These are phyloP conservation scores for Drosophila fungiperda DNA, from an alignment of 2,888 invertebrate species.

Conservation along the genomic window DNA sequence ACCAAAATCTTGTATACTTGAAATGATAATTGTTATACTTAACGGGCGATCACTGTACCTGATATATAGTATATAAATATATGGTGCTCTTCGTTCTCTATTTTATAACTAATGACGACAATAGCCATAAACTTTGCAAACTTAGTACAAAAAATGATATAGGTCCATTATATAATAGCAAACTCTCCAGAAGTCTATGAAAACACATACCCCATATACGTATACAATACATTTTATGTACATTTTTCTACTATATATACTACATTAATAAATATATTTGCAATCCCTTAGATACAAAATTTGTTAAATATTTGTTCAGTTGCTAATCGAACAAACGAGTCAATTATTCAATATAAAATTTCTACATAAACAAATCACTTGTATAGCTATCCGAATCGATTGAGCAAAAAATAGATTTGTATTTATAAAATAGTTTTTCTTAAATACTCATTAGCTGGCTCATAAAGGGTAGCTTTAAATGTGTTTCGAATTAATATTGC, in stretches of 20 bases:
- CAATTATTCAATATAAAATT: conserved; percentile 19
- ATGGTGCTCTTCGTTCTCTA: conserved; percentile 12
- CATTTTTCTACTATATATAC: conserved; percentile 5
- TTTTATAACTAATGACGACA: conserved; percentile 45
- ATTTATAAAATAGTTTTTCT: neutral
- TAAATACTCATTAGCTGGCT: conserved; percentile 39
- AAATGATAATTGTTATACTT: neutral
- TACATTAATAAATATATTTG: conserved; percentile 14
- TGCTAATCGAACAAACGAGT: conserved; percentile 41
- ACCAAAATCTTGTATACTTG: neutral
- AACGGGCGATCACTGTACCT: neutral
- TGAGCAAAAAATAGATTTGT: neutral
- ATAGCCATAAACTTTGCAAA: conserved; percentile 50
- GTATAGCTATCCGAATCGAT: neutral
- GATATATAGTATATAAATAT: conserved; percentile 22
- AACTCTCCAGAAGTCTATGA: conserved; percentile 7
- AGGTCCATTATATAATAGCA: neutral
- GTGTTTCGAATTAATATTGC: conserved; percentile 10
- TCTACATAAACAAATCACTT: conserved; percentile 14
- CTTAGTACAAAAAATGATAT: conserved; percentile 60
- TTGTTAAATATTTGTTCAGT: conserved; percentile 36
- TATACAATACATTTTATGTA: conserved; percentile 18
- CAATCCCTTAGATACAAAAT: conserved; percentile 15
- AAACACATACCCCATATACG: neutral
- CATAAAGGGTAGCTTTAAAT: neutral